Conservation (phyloP, 2,888 invertebrate species). For the Leucophora obtusa region DNA sequence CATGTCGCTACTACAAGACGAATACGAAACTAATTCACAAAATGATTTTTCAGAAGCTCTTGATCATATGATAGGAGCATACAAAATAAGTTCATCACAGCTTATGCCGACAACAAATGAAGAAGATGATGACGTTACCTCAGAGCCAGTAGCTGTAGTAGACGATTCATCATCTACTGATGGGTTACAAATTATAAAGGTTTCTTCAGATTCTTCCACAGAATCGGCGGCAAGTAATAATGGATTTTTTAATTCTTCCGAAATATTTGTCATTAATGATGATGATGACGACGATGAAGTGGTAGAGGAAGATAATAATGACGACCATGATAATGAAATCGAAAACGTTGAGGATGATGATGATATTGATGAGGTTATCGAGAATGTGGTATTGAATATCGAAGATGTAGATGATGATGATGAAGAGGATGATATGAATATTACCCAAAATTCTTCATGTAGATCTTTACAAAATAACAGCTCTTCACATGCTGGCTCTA, state of each 20-base stretch:
- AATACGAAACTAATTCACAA: conserved; percentile 70
- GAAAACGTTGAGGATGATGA: conserved; percentile 19
- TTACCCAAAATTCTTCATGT: conserved; percentile 44
- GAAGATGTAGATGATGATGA: conserved; percentile 59
- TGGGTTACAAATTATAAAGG: conserved; percentile 68
- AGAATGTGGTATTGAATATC: conserved; percentile 20
- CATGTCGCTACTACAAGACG: conserved; percentile 73
- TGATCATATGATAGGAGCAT: conserved; percentile 70
- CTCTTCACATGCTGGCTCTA: conserved; percentile 27
- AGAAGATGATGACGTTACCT: conserved; percentile 63
- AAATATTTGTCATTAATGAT: conserved; percentile 73
- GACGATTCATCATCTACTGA: conserved; percentile 74
- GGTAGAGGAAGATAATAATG: conserved; percentile 55
- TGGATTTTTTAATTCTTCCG: conserved; percentile 65
- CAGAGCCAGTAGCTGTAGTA: conserved; percentile 67
- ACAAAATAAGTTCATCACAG: conserved; percentile 74
- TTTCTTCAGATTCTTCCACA: conserved; percentile 48
- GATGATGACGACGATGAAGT: conserved; percentile 72
- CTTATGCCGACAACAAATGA: conserved; percentile 69
- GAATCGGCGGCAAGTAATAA: conserved; percentile 59
- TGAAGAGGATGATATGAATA: conserved; percentile 53
- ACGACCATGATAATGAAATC: conserved; percentile 65
- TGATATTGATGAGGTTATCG: conserved; percentile 6
- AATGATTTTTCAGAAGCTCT: conserved; percentile 73
- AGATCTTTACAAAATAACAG: conserved; percentile 47